Evolutionary conservation across 2,113 vertebrate genomes (phyloP).

Genomic region (Lucifuga dentata): DNA sequence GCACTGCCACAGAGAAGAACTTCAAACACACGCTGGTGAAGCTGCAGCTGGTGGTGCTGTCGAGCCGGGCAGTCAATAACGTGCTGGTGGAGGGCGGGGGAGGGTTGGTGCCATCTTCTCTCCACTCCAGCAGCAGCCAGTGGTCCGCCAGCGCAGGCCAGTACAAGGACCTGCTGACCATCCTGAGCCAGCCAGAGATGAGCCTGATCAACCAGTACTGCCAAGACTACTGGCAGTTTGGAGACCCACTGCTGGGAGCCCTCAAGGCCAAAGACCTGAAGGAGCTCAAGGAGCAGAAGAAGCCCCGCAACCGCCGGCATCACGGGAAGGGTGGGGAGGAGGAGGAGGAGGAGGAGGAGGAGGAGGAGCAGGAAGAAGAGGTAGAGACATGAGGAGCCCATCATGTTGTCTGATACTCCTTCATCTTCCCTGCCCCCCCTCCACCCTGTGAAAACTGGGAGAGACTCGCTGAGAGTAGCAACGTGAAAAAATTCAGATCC

Average conservation of each 20-base stretch:
- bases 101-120: slow-evolving; percentile 52
- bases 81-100: slow-evolving; percentile 87
- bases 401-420: slow-evolving; percentile 52
- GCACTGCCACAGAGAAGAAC: slow-evolving; percentile 97
- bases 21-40: slow-evolving; percentile 94
- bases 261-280: slow-evolving; percentile 87
- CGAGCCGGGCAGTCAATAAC: slow-evolving; percentile 87
- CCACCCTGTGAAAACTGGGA: slow-evolving; percentile 64
- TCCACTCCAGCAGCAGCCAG: slow-evolving; percentile 78
- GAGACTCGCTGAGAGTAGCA: slow-evolving; percentile 72
- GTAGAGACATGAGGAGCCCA: slow-evolving; percentile 87
- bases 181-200: slow-evolving; percentile 96
- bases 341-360: slow-evolving; percentile 74
- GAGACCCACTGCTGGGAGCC: slow-evolving; percentile 85
- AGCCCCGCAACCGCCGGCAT: slow-evolving; percentile 95
- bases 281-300: slow-evolving; percentile 96
- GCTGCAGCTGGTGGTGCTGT: slow-evolving; percentile 92
- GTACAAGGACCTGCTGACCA: slow-evolving; percentile 96
- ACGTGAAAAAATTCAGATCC: slow-evolving; percentile 52
- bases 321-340: slow-evolving; percentile 81
- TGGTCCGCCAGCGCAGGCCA: slow-evolving; percentile 83
- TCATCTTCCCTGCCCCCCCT: background rate
- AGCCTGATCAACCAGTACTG: slow-evolving; percentile 98
- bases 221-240: slow-evolving; percentile 96
- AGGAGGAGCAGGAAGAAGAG: slow-evolving; percentile 77